Conservation (phyloP, 2,797 vertebrate genomes). For the Eptatretus atami region DNA sequence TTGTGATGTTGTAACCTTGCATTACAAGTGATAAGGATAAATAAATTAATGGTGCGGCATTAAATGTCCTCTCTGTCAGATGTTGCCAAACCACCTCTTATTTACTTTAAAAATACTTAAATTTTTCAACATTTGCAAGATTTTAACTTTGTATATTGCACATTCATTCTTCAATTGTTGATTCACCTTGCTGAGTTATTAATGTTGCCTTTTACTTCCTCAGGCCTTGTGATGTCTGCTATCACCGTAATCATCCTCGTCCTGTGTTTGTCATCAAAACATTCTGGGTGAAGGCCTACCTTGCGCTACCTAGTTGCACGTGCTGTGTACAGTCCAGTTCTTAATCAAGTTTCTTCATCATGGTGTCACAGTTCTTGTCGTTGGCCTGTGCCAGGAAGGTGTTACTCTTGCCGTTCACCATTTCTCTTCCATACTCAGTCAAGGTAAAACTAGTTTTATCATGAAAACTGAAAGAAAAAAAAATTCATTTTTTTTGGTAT, state of each 20-base stretch:
- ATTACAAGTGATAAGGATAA: too few species aligned
- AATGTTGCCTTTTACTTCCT: constrained; percentile 6
- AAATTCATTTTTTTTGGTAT: too few species aligned
- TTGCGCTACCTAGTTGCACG: constrained; percentile 54
- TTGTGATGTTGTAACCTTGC: too few species aligned
- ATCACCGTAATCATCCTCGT: constrained; percentile 73
- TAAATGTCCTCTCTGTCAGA: too few species aligned
- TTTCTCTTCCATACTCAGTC: constrained; percentile 78
- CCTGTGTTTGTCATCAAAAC: constrained; percentile 58
- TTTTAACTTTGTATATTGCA: too few species aligned
- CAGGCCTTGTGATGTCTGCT: constrained; percentile 78
- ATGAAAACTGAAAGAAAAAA: neutral
- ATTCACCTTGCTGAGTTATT: neutral
- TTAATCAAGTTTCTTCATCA: constrained; percentile 98
- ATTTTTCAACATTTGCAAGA: too few species aligned
- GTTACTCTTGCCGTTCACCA: constrained; percentile 77
- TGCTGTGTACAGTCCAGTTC: constrained; percentile 74
- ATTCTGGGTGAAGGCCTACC: constrained; percentile 28
- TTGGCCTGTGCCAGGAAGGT: constrained; percentile 76
- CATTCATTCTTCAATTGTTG: neutral
- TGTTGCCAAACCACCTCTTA: too few species aligned
- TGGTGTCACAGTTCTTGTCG: constrained; percentile 82
- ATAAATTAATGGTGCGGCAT: too few species aligned
- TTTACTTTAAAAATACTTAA: too few species aligned
- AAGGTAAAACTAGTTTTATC: constrained; percentile 27